A percentile compares a stretch with the other conserved stretches of the same genome.
Conservation (phyloP, 2,888 invertebrate genomes). For the Macropis europaea region DNA sequence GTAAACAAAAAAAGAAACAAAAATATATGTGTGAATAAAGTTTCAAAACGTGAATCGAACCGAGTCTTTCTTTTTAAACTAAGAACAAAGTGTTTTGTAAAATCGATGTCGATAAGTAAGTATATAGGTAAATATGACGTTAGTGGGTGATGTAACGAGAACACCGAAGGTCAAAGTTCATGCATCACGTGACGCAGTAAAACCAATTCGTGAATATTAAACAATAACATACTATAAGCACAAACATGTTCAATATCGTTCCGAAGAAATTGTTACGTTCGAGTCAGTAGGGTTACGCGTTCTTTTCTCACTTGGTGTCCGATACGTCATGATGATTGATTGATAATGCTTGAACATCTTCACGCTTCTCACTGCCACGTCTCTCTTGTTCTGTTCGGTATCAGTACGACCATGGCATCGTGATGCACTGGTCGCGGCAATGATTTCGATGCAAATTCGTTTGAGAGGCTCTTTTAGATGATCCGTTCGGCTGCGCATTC, state of each 20-base stretch:
- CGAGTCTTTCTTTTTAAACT: constrained; percentile 60
- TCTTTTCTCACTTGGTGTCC: too few species aligned
- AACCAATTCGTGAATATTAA: too few species aligned
- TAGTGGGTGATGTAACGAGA: too few species aligned
- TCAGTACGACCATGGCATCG: too few species aligned
- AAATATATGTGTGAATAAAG: constrained; percentile 80
- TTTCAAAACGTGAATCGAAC: constrained; percentile 74
- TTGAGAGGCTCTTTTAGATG: too few species aligned
- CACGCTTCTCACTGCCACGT: constrained; percentile 41
- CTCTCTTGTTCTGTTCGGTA: constrained; percentile 20
- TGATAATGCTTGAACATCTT: constrained; percentile 35
- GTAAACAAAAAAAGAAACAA: constrained; percentile 60
- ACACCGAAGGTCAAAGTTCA: too few species aligned
- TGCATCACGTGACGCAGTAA: too few species aligned
- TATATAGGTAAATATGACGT: too few species aligned
- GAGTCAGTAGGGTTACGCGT: too few species aligned
- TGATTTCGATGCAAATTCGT: not conserved
- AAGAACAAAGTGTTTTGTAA: not conserved
- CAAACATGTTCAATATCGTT: not conserved
- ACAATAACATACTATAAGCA: too few species aligned
- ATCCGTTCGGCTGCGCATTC: too few species aligned
- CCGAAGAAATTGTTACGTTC: not conserved
- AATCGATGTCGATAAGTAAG: constrained; percentile 12
- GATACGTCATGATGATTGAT: constrained; percentile 13
- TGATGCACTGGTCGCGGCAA: not conserved